Evolutionary conservation across 2,113 vertebrate species (phyloP).

Genomic region (Phaethon lepturus): DNA sequence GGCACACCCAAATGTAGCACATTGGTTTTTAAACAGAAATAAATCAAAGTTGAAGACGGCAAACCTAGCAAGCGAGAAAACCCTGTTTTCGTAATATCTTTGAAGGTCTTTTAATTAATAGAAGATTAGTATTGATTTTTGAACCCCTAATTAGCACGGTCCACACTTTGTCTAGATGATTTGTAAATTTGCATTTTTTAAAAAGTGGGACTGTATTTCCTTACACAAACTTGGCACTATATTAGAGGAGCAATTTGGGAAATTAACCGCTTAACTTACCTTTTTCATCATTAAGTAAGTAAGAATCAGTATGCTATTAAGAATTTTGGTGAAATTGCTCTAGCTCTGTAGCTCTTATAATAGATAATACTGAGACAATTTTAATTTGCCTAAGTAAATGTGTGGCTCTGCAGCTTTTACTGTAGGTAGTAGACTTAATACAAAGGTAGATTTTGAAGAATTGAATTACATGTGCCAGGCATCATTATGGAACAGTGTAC

Average conservation of each 20-base stretch:
- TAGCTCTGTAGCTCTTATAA: not conserved
- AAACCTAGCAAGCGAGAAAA: not conserved
- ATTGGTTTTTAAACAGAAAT: not conserved
- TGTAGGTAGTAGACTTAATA: not conserved
- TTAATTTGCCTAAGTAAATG: not conserved
- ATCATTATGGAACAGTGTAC: not conserved
- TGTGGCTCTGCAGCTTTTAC: not conserved
- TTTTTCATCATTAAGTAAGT: not conserved
- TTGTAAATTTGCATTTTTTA: not conserved
- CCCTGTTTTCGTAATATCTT: fast-evolving
- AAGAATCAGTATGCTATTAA: not conserved
- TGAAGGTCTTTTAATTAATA: not conserved
- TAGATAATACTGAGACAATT: not conserved
- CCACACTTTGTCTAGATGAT: not conserved
- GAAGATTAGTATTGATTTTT: not conserved
- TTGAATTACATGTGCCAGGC: not conserved
- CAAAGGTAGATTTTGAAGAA: not conserved
- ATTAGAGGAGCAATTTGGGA: not conserved
- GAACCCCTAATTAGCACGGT: not conserved
- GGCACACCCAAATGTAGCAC: not conserved
- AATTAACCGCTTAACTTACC: not conserved
- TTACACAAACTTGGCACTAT: not conserved
- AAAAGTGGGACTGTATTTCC: not conserved
- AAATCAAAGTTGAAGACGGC: not conserved
- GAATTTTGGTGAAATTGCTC: not conserved